Base-by-base conservation (phyloP, 2,888 invertebrate species). In the Petrolisthes manimaculis region DNA sequence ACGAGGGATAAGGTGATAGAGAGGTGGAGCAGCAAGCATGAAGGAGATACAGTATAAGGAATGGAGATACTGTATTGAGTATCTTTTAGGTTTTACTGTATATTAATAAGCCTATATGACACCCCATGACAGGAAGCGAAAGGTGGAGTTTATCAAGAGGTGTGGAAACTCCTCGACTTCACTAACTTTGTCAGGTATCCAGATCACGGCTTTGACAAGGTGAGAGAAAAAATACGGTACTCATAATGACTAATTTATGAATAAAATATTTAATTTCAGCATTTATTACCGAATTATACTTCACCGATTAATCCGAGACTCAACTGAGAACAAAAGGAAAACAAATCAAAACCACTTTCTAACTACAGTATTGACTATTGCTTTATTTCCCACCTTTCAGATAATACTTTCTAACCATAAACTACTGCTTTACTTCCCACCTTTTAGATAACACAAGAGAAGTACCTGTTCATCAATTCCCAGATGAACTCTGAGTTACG, bases 381-480 rank as follows among this genome's bases (percentile, higher is more conserved):
- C 37, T 37, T 37, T 37, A 37, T 2, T 37, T 37, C 37, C 37
- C 37, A 37, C 37, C 18, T 78, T 4, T 54, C 54, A 53, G 53
- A 78, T n/a, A 67, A 37, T 37, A 37, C 37, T 37, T 37, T 37
- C 37, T 37, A 37, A 37, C 37, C 2, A 37, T 37, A 82, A 69
- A 53, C 67, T 5, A 1, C 51, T 37, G 37, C 37, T 37, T 37
- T 37, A 37, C 37, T 37, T 37, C 37, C 37, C 37, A 37, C 37
- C 37, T 37, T 3, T 9, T 74, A 87, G 87, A 71, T 87, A 54
- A 53, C 53, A 37, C 37, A 21, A 53, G 83, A 71, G 53, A 87
- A 87, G 71, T 83, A 83, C 51, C 83, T 71, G 14, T 69, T 87
- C 51, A n/a, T 83, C 4, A 87, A 87, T 56, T 56, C 87, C 9